Evolutionary conservation across 2,888 invertebrate genomes (phyloP), one percentile per base, ranked within the genome.

Genomic region (Bibio marci): DNA sequence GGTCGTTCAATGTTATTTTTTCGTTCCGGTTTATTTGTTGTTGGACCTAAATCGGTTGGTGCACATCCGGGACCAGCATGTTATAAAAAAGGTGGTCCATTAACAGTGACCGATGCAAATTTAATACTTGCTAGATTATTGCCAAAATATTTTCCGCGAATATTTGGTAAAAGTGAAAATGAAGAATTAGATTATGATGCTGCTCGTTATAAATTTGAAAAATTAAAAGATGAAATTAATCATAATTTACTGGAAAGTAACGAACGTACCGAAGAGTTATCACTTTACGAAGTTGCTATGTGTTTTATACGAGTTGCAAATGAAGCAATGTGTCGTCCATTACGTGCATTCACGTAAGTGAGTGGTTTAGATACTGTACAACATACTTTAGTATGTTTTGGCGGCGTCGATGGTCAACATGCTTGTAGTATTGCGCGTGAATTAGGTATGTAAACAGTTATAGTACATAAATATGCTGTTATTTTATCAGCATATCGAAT

Each of bases 311-410:
- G 76, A 39, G 97, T 98, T 0, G 98, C 98, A 1, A 98, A 98
- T 56, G 98, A 98, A 65, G 75, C 94, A 0, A 99, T 99, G 98
- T 97, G 97, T 58, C 72, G 98, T 41, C 97, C 98, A 1, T 98
- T 98, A 49, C 67, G 79, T 30, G 75, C 79, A 1, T 47, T 80
- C 28, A 74, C 75, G 0, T 75, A 88, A 62, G 87, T 86, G 0
- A 83, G 88, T 49, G 98, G 98, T 0, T 80, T 88, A 59, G 95
- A 98, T 58, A 92, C 95, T 0, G 76, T 90, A 0, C 70, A 71
- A 8, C 98, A 99, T 66, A 80, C 83, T 17, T 63, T 98, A 43
- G 85, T 94, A 0, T 92, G 95, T 58, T 98, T 99, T 65, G 98
- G 98, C 11, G 98, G 98, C 30, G 98, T 98, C 39, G 98, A 97